phyloP scores from a whole-genome alignment of 92 coral and sea anemone species.

The Epizoanthus rinbou region DNA sequence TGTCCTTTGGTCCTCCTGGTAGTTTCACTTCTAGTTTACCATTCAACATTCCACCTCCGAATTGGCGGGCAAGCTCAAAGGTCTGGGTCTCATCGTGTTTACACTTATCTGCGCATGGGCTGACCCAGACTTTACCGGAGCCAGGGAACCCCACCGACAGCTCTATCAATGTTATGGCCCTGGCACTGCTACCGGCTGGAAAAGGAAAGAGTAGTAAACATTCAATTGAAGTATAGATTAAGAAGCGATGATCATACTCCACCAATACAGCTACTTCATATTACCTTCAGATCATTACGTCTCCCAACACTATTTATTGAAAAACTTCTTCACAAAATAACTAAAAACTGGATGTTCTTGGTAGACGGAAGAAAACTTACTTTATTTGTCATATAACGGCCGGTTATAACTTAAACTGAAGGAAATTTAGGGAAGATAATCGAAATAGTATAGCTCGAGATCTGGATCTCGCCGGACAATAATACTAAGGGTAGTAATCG shows the following conservation, averaged over 20 bases:
- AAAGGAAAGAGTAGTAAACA: not conserved
- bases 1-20: slow-evolving; percentile 17
- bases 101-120: slow-evolving; percentile 50
- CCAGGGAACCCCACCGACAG: slow-evolving; percentile 48
- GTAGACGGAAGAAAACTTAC: not conserved
- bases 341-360: too few species aligned
- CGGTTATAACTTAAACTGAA: too few species aligned
- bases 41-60: slow-evolving; percentile 42
- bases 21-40: slow-evolving; percentile 41
- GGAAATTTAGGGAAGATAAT: too few species aligned
- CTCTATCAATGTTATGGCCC: slow-evolving; percentile 48
- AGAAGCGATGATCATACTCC: not conserved
- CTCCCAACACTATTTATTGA: too few species aligned
- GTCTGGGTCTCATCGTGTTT: not conserved
- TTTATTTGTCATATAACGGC: too few species aligned
- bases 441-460: too few species aligned
- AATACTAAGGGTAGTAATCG: too few species aligned
- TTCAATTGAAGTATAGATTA: not conserved
- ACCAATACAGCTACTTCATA: too few species aligned
- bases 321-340: not conserved
- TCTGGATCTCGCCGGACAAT: too few species aligned
- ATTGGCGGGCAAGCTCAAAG: slow-evolving; percentile 18
- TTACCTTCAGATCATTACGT: too few species aligned
- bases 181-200: slow-evolving; percentile 34
- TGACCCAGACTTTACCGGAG: slow-evolving; percentile 24